Percentiles rank a stretch among this genome's conserved stretches.
These are phyloP conservation scores for Perizoma flavofasciatum DNA, from an alignment of 2,888 invertebrate species.

Conservation along the genomic window DNA sequence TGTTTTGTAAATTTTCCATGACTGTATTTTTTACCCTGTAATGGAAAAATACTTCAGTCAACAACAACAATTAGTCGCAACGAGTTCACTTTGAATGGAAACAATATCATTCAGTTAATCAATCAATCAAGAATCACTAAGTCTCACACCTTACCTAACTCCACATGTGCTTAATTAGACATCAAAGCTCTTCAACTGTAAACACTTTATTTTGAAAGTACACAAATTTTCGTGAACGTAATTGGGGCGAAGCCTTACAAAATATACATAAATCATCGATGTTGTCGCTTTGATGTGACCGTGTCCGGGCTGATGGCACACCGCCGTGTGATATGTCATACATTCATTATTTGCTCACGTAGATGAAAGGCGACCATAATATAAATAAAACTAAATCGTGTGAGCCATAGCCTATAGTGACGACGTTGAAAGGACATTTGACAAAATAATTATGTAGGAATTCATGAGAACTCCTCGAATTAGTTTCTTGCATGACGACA, in stretches of 20 bases:
- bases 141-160: constrained; percentile 45
- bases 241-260: constrained; percentile 75
- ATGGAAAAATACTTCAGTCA: neutral
- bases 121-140: constrained; percentile 66
- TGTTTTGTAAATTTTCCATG: too few species aligned
- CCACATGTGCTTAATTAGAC: constrained; percentile 70
- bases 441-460: constrained; percentile 64
- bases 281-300: constrained; percentile 75
- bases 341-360: constrained; percentile 81
- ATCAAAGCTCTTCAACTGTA: constrained; percentile 70
- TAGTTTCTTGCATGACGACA: constrained; percentile 17
- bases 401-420: constrained; percentile 64
- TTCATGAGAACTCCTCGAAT: constrained; percentile 56
- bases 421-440: constrained; percentile 67
- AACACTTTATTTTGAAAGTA: constrained; percentile 75
- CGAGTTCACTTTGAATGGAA: neutral
- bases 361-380: constrained; percentile 80
- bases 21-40: too few species aligned
- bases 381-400: constrained; percentile 78
- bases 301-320: constrained; percentile 77
- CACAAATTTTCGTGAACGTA: constrained; percentile 75
- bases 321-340: constrained; percentile 69
- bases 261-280: constrained; percentile 77
- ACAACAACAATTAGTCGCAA: constrained; percentile 14
- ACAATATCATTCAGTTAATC: constrained; percentile 38